phyloP scores from a whole-genome alignment of 2,113 vertebrate species.

The Pycnonotus jocosus region DNA sequence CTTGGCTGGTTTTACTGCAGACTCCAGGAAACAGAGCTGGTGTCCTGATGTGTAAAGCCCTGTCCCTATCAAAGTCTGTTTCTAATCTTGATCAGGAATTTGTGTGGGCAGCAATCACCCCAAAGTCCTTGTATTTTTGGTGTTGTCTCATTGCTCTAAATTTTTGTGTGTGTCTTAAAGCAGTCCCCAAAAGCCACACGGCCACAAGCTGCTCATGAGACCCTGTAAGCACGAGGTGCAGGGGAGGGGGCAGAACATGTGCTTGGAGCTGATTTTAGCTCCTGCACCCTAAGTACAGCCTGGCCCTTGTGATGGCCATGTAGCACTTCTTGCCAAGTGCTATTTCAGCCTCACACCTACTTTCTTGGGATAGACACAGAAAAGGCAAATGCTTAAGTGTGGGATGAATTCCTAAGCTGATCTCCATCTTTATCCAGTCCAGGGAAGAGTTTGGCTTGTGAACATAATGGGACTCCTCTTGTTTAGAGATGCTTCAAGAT shows the following conservation, averaged over 20 bases:
- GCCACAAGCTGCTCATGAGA: not conserved
- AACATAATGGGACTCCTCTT: not conserved
- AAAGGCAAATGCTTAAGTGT: not conserved
- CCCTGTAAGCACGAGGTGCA: accelerated
- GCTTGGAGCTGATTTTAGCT: not conserved
- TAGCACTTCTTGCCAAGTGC: not conserved
- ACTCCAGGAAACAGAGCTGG: not conserved
- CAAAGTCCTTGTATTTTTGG: not conserved
- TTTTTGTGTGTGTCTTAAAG: not conserved
- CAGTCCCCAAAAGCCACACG: not conserved
- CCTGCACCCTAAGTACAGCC: not conserved
- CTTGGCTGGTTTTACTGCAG: not conserved
- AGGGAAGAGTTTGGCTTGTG: not conserved
- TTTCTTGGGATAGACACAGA: not conserved
- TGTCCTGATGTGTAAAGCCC: not conserved
- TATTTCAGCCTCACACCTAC: not conserved
- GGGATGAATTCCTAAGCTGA: not conserved
- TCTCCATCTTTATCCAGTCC: not conserved
- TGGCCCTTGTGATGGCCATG: not conserved
- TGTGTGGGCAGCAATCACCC: accelerated
- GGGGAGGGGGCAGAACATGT: not conserved
- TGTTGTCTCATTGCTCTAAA: not conserved
- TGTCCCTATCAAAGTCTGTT: not conserved
- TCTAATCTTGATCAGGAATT: not conserved
- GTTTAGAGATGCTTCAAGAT: not conserved